These are phyloP conservation scores for Hermaeophaga mercurialis DNA, from an alignment of 2,888 invertebrate genomes.

Conservation along the genomic window DNA sequence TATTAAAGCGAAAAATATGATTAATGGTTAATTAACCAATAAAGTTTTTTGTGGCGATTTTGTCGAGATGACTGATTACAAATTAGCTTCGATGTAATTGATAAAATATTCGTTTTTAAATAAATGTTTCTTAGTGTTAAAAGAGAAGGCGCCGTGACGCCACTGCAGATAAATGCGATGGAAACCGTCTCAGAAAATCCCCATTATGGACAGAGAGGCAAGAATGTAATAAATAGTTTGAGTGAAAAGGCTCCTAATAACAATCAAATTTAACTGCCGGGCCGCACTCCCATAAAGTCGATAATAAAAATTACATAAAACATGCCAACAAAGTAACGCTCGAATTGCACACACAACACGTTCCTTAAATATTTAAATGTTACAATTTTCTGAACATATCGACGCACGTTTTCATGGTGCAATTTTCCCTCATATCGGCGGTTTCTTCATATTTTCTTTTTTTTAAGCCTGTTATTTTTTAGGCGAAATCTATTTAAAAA, in stretches of 20 bases:
- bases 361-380: slow-evolving; percentile 18
- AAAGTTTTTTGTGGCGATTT: too few relatives aligned
- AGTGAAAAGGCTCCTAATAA: slow-evolving; percentile 26
- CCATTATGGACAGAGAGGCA: slow-evolving; percentile 8
- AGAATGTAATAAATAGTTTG: slow-evolving; percentile 27
- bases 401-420: too few relatives aligned
- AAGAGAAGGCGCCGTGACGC: too few relatives aligned
- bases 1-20: not conserved
- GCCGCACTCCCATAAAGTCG: slow-evolving; percentile 25
- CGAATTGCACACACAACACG: slow-evolving; percentile 4
- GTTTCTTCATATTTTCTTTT: too few relatives aligned
- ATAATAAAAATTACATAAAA: slow-evolving; percentile 30
- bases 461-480: too few relatives aligned
- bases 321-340: slow-evolving; percentile 27
- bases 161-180: not conserved
- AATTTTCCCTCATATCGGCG: too few relatives aligned
- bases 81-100: too few relatives aligned
- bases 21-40: not conserved
- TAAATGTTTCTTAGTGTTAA: too few relatives aligned
- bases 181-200: slow-evolving; percentile 2
- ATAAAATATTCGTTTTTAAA: too few relatives aligned
- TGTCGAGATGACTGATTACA: too few relatives aligned
- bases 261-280: slow-evolving; percentile 30
- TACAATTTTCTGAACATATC: slow-evolving; percentile 16
- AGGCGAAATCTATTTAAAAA: too few relatives aligned